Percentiles rank a stretch among this genome's conserved stretches.
Conservation (phyloP, 2,113 vertebrate genomes). For the Synchiropus splendidus region DNA sequence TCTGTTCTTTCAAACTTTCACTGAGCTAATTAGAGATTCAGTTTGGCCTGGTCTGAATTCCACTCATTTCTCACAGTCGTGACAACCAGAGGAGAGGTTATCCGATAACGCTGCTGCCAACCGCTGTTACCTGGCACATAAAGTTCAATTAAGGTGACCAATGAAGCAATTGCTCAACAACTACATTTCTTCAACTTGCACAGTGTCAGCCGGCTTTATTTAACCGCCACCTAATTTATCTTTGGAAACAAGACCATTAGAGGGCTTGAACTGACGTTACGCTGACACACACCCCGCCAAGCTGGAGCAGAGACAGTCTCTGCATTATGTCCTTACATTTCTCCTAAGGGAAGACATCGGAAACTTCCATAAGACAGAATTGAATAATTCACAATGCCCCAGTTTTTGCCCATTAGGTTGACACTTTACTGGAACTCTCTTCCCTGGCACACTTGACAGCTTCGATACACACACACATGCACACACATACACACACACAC, state of each 20-base stretch:
- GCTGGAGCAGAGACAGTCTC: slow-evolving; percentile 5
- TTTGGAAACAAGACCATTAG: slow-evolving; percentile 27
- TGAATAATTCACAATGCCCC: slow-evolving; percentile 64
- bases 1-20: too few species aligned
- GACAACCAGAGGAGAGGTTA: too few species aligned
- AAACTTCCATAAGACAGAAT: slow-evolving; percentile 56
- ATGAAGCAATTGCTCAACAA: neutral
- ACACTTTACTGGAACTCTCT: slow-evolving; percentile 56
- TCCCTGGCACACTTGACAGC: slow-evolving; percentile 55
- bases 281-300: slow-evolving; percentile 8
- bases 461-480: slow-evolving; percentile 32
- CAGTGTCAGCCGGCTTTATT: too few species aligned
- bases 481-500: neutral
- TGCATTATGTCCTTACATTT: slow-evolving; percentile 33
- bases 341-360: slow-evolving; percentile 50
- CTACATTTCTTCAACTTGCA: neutral
- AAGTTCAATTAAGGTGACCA: neutral
- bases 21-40: too few species aligned
- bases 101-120: too few species aligned
- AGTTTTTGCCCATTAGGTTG: slow-evolving; percentile 65
- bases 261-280: slow-evolving; percentile 18
- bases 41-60: too few species aligned
- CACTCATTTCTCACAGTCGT: too few species aligned
- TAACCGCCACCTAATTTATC: slow-evolving; percentile 13
- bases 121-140: neutral